Evolutionary conservation across 2,888 invertebrate genomes (phyloP), one percentile per base, ranked within the genome.

Genomic region (Torymus aiolomorphi): DNA sequence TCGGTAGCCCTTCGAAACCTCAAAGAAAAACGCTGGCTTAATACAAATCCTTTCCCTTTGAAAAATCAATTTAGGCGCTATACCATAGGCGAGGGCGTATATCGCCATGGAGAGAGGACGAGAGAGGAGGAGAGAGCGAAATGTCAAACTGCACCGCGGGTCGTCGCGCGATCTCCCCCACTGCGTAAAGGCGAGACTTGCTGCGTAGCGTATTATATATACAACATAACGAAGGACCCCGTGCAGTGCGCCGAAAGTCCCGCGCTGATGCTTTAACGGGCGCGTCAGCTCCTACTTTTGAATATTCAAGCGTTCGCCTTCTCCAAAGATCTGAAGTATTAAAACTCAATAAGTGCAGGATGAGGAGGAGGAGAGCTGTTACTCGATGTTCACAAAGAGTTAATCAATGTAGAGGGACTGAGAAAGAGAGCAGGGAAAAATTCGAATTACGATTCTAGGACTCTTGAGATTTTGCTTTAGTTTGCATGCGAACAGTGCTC

Each of bases 221-320:
- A 61, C 24, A 24, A 24, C 3, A 69, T 61, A 69, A 75, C 51
- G 59, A 61, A 42, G 62, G 61, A 62, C 67, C 76, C 52, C 69
- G 52, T 42, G 24, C 16, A 14, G 59, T 24, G 69, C 24, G 10
- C 18, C 16, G 31, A 24, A 24, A 24, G 24, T 24, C 54, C 52
- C 67, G 52, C 49, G 11, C 8, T n/a, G 52, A 51, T 67, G 51
- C 42, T 52, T 61, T 54, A 62, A 54, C 63, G 56, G 31, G 24
- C 57, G 18, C 42, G 24, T 24, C 24, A 24, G 24, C 11, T 42
- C 14, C 10, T 69, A 24, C 67, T 57, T 69, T 63, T 62, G 69
- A 74, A 78, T 74, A 74, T 70, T 78, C 75, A 65, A 79, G 71
- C 18, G 42, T 3, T n/a, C n/a, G n/a, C n/a, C n/a, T n/a, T n/a